Evolutionary conservation across 2,888 invertebrate species (phyloP), one percentile per base, ranked within the genome.

Genomic region (Eupithecia abbreviata): DNA sequence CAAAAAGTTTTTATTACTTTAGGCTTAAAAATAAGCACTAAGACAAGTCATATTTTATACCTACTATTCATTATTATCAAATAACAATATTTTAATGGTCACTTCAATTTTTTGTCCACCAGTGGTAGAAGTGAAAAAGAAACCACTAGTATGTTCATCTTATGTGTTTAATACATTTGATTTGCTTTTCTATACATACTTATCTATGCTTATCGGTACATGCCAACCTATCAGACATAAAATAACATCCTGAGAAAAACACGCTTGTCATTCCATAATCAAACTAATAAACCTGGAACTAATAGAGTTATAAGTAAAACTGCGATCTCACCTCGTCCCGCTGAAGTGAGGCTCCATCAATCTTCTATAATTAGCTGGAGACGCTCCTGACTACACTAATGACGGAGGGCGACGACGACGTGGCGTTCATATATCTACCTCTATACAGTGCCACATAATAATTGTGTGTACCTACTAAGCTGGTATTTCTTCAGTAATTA

Each of bases 351-450:
- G 80, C 88, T 87, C 87, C 92, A 93, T 93, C 93, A 92, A 92
- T 93, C 92, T 93, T 90, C 81, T 82, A 89, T 92, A 92, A 93
- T 93, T 91, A 93, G 90, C 89, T 82, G 87, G 89, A 88, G 92
- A 90, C 89, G 90, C 86, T 86, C 87, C 86, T 86, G 84, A 85
- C 88, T 86, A 87, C 87, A 85, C 89, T 92, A 91, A 92, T 91
- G 92, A 90, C 89, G 85, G 85, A 84, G 84, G 87, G 87, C 87
- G 85, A 85, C 79, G 85, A 85, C 79, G 30, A 45, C 49, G 30
- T 10, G 12, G 30, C 76, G 73, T 75, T 43, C 45, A 47, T 43
- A 42, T 45, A 45, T 43, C 67, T 67, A 68, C 45, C 43, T 41
- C 41, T 41, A 65, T 5, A 65, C 4, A 30, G 65, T 30, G 12